Percentiles rank a stretch among this genome's conserved stretches.
Conservation (phyloP, 2,797 vertebrate species). For the Arctocebus calabarensis region DNA sequence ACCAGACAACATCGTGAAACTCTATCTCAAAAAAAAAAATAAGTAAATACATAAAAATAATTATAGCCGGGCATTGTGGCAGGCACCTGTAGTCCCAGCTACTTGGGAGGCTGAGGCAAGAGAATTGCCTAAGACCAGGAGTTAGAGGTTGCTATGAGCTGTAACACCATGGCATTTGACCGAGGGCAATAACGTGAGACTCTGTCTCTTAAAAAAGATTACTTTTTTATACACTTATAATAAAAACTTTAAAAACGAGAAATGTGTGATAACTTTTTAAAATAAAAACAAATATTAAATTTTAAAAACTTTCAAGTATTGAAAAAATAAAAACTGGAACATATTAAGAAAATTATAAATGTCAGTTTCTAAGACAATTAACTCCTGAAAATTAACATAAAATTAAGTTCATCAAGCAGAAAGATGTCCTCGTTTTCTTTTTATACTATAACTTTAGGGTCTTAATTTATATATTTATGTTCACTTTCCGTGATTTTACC, state of each 20-base stretch:
- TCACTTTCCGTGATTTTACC: background rate
- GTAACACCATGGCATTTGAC: no score
- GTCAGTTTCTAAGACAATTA: background rate
- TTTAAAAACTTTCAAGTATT: background rate
- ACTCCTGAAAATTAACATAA: background rate
- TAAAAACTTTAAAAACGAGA: background rate
- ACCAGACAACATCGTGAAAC: no score
- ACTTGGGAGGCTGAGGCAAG: no score
- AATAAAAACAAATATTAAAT: slow-evolving; percentile 3
- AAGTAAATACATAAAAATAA: no score
- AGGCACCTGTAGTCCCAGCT: no score
- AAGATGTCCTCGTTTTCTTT: background rate
- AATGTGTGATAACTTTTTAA: background rate
- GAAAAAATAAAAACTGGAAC: background rate
- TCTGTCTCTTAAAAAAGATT: background rate
- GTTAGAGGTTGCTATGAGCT: no score
- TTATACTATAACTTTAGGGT: background rate
- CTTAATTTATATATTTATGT: background rate
- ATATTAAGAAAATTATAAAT: background rate
- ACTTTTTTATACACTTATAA: background rate
- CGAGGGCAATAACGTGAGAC: no score
- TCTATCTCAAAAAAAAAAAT: no score
- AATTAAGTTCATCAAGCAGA: background rate
- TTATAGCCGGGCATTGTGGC: no score
- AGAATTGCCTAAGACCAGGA: no score